Evolutionary conservation across 1,140 invertebrate genomes (phyloP).

Genomic region (Brachionus paranguensis): DNA sequence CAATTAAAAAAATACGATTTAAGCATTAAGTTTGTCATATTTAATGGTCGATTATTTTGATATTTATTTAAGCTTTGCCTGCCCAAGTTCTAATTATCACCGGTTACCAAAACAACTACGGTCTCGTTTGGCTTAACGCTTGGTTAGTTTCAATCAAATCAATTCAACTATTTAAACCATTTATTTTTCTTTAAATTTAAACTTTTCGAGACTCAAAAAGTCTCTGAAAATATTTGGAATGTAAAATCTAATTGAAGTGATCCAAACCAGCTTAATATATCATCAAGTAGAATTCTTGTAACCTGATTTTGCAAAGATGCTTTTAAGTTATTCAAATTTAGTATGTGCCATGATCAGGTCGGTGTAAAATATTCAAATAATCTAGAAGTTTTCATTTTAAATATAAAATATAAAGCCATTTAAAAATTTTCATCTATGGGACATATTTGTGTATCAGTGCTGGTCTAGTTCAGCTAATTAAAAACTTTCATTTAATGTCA

Average conservation of each 20-base stretch:
- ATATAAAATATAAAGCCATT: neutral
- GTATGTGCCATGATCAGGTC: neutral
- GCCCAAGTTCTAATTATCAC: neutral
- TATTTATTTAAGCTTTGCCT: neutral
- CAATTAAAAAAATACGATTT: conserved; percentile 8
- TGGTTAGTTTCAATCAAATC: neutral
- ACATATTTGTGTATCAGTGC: neutral
- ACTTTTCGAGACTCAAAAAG: neutral
- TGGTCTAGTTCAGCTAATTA: neutral
- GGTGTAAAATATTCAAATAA: neutral
- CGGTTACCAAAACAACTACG: neutral
- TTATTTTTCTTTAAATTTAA: neutral
- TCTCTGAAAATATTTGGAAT: neutral
- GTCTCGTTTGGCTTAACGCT: neutral
- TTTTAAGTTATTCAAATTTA: neutral
- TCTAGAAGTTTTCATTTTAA: neutral
- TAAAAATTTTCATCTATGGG: neutral
- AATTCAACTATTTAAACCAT: neutral
- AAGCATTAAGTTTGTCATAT: conserved; percentile 4
- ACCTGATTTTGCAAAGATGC: neutral
- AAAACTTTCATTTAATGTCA: conserved; percentile 11
- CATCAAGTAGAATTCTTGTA: neutral
- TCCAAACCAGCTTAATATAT: neutral
- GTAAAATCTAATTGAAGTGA: neutral
- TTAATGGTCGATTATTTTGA: conserved; percentile 21